Evolutionary conservation across 64 coral and sea anemone genomes (phyloP).

Genomic region (Catalaphyllia jardinei): DNA sequence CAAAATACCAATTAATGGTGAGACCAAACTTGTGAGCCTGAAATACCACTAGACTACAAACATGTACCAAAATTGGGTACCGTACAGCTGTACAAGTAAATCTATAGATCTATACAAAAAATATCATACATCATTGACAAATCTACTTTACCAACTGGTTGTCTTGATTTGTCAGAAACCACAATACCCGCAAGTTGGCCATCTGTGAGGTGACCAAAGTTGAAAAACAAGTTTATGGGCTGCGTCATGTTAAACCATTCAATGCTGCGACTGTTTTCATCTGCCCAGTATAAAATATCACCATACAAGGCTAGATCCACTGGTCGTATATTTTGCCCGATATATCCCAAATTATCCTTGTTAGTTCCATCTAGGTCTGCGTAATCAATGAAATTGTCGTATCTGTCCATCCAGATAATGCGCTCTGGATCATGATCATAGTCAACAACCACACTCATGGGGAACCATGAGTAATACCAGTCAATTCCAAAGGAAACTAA

Average conservation of each 20-base stretch:
- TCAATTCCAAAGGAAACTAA: background rate
- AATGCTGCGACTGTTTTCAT: slow-evolving; percentile 10
- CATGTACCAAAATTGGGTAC: too few relatives aligned
- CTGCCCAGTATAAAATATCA: slow-evolving; percentile 30
- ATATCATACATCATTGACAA: background rate
- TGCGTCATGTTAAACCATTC: slow-evolving; percentile 22
- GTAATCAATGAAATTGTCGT: slow-evolving; percentile 31
- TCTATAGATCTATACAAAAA: too few relatives aligned
- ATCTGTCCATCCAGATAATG: slow-evolving; percentile 39
- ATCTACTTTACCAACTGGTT: slow-evolving; percentile 37
- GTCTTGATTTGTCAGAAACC: slow-evolving; percentile 40
- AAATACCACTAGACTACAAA: too few relatives aligned
- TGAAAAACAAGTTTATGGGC: background rate
- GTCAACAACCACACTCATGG: slow-evolving; percentile 41
- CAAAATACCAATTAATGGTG: too few relatives aligned
- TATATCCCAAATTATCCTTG: background rate
- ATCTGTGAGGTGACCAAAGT: background rate
- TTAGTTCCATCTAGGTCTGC: slow-evolving; percentile 34
- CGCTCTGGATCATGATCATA: slow-evolving; percentile 12
- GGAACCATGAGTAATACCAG: background rate
- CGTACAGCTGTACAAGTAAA: too few relatives aligned
- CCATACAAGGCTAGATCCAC: slow-evolving; percentile 49
- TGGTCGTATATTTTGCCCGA: background rate
- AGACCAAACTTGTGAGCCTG: too few relatives aligned
- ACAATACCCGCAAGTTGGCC: background rate